Conservation (phyloP, 2,888 invertebrate species). For the Drosophila algonquin region DNA sequence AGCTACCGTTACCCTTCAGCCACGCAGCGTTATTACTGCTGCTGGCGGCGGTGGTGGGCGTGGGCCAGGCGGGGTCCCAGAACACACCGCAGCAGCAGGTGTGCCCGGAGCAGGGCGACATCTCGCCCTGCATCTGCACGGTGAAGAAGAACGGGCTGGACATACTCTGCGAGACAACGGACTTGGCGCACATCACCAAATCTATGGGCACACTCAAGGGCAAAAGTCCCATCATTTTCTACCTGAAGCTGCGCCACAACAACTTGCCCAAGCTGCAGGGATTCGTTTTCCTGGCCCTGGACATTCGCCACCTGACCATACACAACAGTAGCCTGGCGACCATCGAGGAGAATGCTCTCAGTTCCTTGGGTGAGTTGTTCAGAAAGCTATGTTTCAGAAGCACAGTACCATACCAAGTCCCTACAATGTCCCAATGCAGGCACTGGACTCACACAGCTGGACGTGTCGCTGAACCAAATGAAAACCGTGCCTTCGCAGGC, state of each 20-base stretch:
- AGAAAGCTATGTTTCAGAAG: background rate
- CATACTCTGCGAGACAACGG: conserved; percentile 94
- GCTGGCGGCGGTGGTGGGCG: conserved; percentile 24
- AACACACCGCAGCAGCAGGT: conserved; percentile 85
- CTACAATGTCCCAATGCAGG: conserved; percentile 85
- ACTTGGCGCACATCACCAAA: conserved; percentile 90
- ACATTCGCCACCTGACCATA: conserved; percentile 94
- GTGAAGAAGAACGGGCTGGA: conserved; percentile 95
- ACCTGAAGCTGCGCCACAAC: conserved; percentile 94
- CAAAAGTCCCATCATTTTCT: conserved; percentile 92
- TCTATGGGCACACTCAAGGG: conserved; percentile 93
- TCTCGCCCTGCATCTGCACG: conserved; percentile 92
- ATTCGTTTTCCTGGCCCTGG: conserved; percentile 93
- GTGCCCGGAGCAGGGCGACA: conserved; percentile 90
- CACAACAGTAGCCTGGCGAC: conserved; percentile 94
- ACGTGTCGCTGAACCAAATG: conserved; percentile 93
- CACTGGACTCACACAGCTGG: conserved; percentile 93
- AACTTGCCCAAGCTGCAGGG: conserved; percentile 93
- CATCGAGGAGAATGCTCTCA: conserved; percentile 93
- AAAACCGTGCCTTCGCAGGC: conserved; percentile 92
- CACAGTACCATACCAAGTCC: background rate
- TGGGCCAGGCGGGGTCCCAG: conserved; percentile 59
- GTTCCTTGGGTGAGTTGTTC: conserved; percentile 90
- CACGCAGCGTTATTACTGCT: conserved; percentile 7
- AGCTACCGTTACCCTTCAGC: conserved; percentile 22